Evolutionary conservation across 2,797 vertebrate genomes (phyloP).

Genomic region (Pipistrellus pipistrellus): DNA sequence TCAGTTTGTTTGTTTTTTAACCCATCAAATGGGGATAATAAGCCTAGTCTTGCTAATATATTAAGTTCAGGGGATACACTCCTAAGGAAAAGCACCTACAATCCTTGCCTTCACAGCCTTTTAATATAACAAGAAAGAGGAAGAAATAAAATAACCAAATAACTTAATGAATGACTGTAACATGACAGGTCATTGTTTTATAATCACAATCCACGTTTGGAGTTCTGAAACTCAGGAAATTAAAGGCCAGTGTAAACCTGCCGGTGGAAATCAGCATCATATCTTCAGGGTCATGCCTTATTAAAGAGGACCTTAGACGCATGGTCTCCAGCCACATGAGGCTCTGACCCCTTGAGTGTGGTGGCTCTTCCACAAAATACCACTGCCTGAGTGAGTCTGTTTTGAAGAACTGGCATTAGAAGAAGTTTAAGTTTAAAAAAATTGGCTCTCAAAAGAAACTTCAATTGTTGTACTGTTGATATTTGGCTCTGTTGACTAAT

Average conservation of each 20-base stretch:
- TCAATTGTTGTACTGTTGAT: no score
- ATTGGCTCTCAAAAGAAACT: no score
- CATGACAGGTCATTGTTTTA: background rate
- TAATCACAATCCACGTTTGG: background rate
- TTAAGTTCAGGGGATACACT: background rate
- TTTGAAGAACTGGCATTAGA: no score
- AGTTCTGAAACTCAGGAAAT: slow-evolving; percentile 39
- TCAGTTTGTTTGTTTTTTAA: background rate
- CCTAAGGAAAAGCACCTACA: background rate
- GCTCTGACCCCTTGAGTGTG: no score
- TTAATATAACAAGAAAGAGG: background rate
- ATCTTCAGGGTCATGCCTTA: background rate
- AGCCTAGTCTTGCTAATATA: background rate
- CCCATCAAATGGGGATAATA: background rate
- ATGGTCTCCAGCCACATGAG: no score
- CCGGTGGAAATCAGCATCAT: slow-evolving; percentile 11
- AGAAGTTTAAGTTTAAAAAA: no score
- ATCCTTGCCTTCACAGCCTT: background rate
- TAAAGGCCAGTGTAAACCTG: background rate
- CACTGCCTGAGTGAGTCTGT: no score
- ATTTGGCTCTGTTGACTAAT: no score
- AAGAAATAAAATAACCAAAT: background rate
- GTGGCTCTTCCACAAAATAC: no score
- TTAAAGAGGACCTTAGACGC: background rate
- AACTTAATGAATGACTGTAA: background rate